Evolutionary conservation across 2,888 invertebrate species (phyloP).

Genomic region (Melolontha melolontha): DNA sequence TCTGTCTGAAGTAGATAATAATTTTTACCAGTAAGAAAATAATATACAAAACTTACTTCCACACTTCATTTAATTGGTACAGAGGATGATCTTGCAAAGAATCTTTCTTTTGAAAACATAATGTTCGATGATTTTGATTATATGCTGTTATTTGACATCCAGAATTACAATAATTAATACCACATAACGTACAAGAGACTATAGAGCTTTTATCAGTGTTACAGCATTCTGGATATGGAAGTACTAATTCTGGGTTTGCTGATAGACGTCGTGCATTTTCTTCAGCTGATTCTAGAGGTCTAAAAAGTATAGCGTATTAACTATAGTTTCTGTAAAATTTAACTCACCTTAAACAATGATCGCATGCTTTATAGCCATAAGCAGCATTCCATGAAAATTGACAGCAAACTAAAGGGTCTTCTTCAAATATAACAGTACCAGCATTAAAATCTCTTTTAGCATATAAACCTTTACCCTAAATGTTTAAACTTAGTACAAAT

Average conservation of each 20-base stretch:
- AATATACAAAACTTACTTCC: slow-evolving; percentile 78
- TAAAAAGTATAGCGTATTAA: slow-evolving; percentile 55
- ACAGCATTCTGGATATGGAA: slow-evolving; percentile 82
- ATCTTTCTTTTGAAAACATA: slow-evolving; percentile 78
- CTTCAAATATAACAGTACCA: slow-evolving; percentile 87
- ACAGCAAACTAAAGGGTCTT: slow-evolving; percentile 87
- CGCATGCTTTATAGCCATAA: slow-evolving; percentile 89
- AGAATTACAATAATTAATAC: slow-evolving; percentile 80
- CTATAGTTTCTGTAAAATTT: slow-evolving; percentile 15
- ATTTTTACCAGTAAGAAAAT: background rate
- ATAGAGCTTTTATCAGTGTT: slow-evolving; percentile 69
- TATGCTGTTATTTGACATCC: slow-evolving; percentile 75
- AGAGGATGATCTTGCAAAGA: slow-evolving; percentile 75
- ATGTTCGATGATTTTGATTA: slow-evolving; percentile 77
- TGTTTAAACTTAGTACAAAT: slow-evolving; percentile 46
- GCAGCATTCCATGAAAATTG: slow-evolving; percentile 95
- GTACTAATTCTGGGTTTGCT: slow-evolving; percentile 73
- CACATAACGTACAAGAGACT: slow-evolving; percentile 80
- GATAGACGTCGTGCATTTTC: slow-evolving; percentile 86
- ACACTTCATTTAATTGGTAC: slow-evolving; percentile 81
- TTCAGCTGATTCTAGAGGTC: slow-evolving; percentile 89
- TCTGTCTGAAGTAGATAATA: slow-evolving; percentile 70
- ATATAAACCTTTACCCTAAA: slow-evolving; percentile 86
- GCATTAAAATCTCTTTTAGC: slow-evolving; percentile 76
- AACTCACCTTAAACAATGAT: slow-evolving; percentile 84